Evolutionary conservation across 1,140 invertebrate genomes (phyloP), one percentile per base, ranked within the genome.

Genomic region (Acromyrmex echinatior): DNA sequence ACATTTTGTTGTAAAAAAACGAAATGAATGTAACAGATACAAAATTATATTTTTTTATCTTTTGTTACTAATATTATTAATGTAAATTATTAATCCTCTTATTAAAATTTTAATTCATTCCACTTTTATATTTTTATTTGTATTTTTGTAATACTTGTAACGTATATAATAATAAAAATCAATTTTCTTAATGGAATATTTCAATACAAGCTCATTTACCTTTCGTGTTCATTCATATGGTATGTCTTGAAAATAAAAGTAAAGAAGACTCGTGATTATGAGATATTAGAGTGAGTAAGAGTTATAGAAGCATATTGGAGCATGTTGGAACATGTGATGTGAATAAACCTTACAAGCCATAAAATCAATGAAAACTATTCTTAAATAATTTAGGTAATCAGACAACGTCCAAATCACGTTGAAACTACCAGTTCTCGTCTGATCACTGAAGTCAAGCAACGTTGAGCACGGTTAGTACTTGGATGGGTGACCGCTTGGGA

Each of bases 171-270:
- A 35, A 6, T 25, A 25, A 70, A 14, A 16, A 16, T 79, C 1
- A 14, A 49, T 31, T 0, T 2, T 49, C 0, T n/a, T 28, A 63
- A 35, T 31, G 1, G 5, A 71, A 71, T 39, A 39, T n/a, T 3
- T 58, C 21, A 49, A 14, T 7, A 14, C n/a, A 81, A 71, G 25
- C 4, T 28, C 14, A 60, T 28, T 58, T 0, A n/a, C 25, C 18
- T 31, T 73, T 73, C 9, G 9, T 7, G 39, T 10, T 45, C 39
- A 45, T 45, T 45, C 9, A 45, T 45, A 2, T 1, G 21, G 56
- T 6, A 25, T 10, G 28, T 63, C 28, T 63, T 14, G 14, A 56
- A 21, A 73, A 56, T 56, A 76, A 28, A 73, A 85, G 21, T 51
- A 16, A 62, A 45, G 49, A 51, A 62, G 63, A 49, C 28, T 51